Conservation (phyloP, 2,797 vertebrate species). For the Smutsia gigantea region DNA sequence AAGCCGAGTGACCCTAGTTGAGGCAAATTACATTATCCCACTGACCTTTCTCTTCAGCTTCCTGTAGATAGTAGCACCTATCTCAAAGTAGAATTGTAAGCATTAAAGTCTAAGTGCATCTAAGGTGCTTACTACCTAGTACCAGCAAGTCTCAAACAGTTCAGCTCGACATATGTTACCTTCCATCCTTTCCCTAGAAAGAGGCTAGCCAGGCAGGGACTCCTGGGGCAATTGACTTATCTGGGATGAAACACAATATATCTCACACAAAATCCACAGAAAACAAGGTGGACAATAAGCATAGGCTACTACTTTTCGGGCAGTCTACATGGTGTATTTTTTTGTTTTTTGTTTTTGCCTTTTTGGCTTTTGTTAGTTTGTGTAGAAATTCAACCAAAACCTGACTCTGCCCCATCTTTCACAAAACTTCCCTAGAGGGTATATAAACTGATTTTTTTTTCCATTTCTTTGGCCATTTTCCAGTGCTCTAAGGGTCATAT, state of each 20-base stretch:
- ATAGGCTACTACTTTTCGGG: not conserved
- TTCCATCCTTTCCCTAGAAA: not conserved
- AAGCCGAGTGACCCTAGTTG: not conserved
- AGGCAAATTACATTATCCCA: not conserved
- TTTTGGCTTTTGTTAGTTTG: not conserved
- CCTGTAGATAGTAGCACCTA: not conserved
- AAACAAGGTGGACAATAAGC: not conserved
- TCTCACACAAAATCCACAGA: not conserved
- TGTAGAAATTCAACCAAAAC: not conserved
- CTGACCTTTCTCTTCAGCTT: not conserved
- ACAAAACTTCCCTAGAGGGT: not conserved
- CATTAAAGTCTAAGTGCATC: not conserved
- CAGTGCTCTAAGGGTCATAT: not conserved
- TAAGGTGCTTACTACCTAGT: not conserved
- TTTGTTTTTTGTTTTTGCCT: not conserved
- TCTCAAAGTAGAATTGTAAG: not conserved
- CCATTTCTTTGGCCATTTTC: not conserved
- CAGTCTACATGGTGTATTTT: not conserved
- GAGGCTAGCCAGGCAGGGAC: not conserved
- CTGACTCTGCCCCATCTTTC: not conserved
- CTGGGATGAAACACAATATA: not conserved
- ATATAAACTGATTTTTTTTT: slow-evolving; percentile 4
- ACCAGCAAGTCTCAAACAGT: not conserved
- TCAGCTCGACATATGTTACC: not conserved
- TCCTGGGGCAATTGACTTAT: not conserved